Conservation (phyloP, 2,797 vertebrate species). For the Epinephelus malabaricus region DNA sequence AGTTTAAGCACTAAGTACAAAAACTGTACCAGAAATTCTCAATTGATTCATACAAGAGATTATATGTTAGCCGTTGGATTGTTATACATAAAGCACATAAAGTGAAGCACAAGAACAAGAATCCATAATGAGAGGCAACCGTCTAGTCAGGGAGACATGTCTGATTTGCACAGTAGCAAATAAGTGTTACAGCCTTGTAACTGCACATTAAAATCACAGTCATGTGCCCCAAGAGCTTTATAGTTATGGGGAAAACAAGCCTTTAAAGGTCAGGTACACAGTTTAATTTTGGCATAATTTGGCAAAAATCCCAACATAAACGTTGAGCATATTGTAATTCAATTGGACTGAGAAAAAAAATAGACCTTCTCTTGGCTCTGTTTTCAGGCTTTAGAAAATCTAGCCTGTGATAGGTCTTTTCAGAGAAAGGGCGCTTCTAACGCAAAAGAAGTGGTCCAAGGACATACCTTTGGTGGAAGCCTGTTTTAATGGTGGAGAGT, state of each 20-base stretch:
- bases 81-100: constrained; percentile 24
- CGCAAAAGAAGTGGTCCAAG: too few species aligned
- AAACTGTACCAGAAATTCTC: neutral
- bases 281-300: too few species aligned
- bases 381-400: too few species aligned
- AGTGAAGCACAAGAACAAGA: constrained; percentile 18
- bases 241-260: neutral
- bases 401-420: too few species aligned
- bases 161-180: constrained; percentile 4
- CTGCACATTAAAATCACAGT: constrained; percentile 12
- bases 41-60: neutral
- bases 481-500: too few species aligned
- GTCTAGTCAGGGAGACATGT: neutral
- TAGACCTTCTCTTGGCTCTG: too few species aligned
- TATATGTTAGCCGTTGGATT: constrained; percentile 17
- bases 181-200: constrained; percentile 12
- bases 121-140: constrained; percentile 32
- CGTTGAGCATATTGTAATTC: too few species aligned
- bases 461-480: too few species aligned
- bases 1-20: constrained; percentile 1
- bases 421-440: too few species aligned
- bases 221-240: neutral
- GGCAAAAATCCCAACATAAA: too few species aligned
- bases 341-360: too few species aligned
- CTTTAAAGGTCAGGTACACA: neutral